Percentiles rank a stretch among this genome's conserved stretches.
These are phyloP conservation scores for Salvelinus sp. DNA, from an alignment of 2,113 vertebrate genomes.

Conservation along the genomic window DNA sequence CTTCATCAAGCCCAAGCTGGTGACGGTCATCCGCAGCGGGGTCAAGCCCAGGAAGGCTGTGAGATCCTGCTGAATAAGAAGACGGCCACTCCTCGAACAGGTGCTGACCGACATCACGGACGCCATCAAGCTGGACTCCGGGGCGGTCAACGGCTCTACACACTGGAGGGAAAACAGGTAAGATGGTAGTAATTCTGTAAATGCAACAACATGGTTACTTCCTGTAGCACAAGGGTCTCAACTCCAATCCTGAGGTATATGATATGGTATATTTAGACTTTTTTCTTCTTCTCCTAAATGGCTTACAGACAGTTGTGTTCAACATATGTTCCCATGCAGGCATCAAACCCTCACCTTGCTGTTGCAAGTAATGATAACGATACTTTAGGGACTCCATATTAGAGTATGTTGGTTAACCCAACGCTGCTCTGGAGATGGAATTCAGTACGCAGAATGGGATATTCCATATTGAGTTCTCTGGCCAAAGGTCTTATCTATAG, in stretches of 20 bases:
- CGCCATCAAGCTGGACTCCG: constrained; percentile 96
- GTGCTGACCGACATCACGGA: constrained; percentile 97
- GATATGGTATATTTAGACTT: too few species aligned
- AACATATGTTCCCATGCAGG: too few species aligned
- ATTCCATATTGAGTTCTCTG: constrained; percentile 17
- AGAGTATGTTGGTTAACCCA: neutral
- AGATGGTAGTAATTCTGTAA: constrained; percentile 26
- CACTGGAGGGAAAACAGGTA: constrained; percentile 96
- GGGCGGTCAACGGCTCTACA: constrained; percentile 92
- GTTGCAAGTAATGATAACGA: too few species aligned
- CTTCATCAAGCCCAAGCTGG: constrained; percentile 97
- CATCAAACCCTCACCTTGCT: too few species aligned
- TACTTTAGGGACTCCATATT: neutral
- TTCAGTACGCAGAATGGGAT: constrained; percentile 50
- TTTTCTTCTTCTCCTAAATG: too few species aligned
- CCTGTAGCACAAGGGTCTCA: too few species aligned
- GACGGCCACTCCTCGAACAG: constrained; percentile 97
- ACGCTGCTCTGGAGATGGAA: neutral
- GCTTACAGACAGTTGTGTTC: too few species aligned
- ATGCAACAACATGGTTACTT: too few species aligned
- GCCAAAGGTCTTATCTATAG: constrained; percentile 40
- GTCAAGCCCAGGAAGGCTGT: constrained; percentile 96
- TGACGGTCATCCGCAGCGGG: constrained; percentile 96
- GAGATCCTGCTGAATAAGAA: constrained; percentile 95
- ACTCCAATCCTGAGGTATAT: too few species aligned